Evolutionary conservation across 2,888 invertebrate genomes (phyloP).

Genomic region (Acleris literana): DNA sequence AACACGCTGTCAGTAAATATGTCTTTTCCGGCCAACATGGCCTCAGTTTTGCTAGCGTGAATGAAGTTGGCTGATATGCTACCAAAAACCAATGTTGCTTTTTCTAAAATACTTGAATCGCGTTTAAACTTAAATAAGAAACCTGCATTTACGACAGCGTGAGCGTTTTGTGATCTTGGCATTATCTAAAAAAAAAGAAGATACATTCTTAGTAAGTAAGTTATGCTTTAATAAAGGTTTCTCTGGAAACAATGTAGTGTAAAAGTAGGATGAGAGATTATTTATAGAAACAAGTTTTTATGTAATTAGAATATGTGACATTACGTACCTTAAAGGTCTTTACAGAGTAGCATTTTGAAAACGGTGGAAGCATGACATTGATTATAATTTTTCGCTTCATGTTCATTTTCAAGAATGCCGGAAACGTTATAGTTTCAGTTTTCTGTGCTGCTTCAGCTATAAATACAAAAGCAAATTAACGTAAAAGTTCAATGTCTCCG

Average conservation of each 20-base stretch:
- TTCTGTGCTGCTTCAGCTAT: constrained; percentile 37
- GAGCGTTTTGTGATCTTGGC: constrained; percentile 88
- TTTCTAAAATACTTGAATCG: constrained; percentile 45
- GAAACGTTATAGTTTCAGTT: constrained; percentile 55
- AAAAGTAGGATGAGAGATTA: too few relatives aligned
- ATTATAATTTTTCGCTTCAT: constrained; percentile 77
- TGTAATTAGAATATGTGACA: constrained; percentile 42
- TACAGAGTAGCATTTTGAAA: constrained; percentile 72
- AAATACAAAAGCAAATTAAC: constrained; percentile 27
- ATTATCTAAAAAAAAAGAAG: constrained; percentile 82
- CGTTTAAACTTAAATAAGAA: constrained; percentile 78
- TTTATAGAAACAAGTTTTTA: too few relatives aligned
- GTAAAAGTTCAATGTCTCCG: background rate
- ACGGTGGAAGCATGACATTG: constrained; percentile 81
- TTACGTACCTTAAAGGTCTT: constrained; percentile 85
- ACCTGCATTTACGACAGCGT: constrained; percentile 89
- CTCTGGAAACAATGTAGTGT: too few relatives aligned
- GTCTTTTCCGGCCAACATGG: constrained; percentile 67
- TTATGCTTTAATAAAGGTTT: too few relatives aligned
- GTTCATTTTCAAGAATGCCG: constrained; percentile 67
- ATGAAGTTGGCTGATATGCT: constrained; percentile 73
- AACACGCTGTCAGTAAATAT: constrained; percentile 67
- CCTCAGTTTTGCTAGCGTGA: constrained; percentile 81
- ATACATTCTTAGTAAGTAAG: background rate
- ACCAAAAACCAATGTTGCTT: constrained; percentile 82